Evolutionary conservation across 2,113 vertebrate genomes (phyloP).

Genomic region (Tapirus terrestris): DNA sequence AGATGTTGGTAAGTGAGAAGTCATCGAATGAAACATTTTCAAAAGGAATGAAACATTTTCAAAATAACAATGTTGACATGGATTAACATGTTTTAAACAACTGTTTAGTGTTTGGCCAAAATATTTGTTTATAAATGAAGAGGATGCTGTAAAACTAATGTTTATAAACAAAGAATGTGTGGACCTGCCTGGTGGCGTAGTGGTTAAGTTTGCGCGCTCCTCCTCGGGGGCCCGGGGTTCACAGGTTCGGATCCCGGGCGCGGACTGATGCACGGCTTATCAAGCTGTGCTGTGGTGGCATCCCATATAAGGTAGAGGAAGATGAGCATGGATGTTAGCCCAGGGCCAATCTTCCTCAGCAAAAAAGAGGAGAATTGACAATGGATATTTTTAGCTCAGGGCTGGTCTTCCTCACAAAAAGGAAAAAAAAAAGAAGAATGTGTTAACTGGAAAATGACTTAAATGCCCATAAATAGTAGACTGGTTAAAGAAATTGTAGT

Average conservation of each 20-base stretch:
- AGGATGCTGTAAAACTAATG: not conserved
- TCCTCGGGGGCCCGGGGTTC: too few relatives aligned
- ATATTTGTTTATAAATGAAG: constrained; percentile 38
- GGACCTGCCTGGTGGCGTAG: too few relatives aligned
- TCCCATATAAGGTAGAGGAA: too few relatives aligned
- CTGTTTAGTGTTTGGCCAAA: not conserved
- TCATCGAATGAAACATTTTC: not conserved
- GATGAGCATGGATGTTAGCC: too few relatives aligned
- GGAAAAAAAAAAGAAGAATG: not conserved
- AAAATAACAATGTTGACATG: not conserved
- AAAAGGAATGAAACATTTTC: constrained; percentile 27
- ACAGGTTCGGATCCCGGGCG: too few relatives aligned
- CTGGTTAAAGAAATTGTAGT: not conserved
- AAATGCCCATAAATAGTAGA: not conserved
- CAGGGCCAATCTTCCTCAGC: too few relatives aligned
- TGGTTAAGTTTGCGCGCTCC: too few relatives aligned
- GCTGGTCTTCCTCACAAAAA: too few relatives aligned
- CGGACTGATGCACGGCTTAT: too few relatives aligned
- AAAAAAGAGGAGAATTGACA: too few relatives aligned
- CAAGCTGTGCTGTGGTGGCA: too few relatives aligned
- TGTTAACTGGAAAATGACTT: not conserved
- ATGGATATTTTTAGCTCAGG: too few relatives aligned
- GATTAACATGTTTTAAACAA: not conserved
- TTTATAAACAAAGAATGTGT: not conserved
- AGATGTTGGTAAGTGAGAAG: constrained; percentile 24